Evolutionary conservation across 2,888 invertebrate genomes (phyloP).

Genomic region (Acronicta leporina): DNA sequence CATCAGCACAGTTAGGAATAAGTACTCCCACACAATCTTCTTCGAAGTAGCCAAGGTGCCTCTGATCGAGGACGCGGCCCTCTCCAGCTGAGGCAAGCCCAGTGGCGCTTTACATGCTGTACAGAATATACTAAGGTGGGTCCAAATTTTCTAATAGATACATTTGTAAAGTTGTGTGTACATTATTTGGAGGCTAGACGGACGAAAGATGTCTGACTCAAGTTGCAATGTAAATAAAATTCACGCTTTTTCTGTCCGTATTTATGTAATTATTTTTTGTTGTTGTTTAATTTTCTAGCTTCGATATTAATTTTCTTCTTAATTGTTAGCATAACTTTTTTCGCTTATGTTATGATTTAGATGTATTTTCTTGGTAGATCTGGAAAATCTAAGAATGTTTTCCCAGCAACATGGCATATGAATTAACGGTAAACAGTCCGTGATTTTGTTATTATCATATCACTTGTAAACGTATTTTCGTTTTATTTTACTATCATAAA

Average conservation of each 20-base stretch:
- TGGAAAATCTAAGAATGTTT: slow-evolving; percentile 6
- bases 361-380: slow-evolving; percentile 31
- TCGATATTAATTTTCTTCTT: slow-evolving; percentile 29
- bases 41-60: slow-evolving; percentile 97
- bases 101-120: slow-evolving; percentile 73
- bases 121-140: slow-evolving; percentile 75
- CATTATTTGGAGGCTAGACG: slow-evolving; percentile 46
- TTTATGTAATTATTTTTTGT: slow-evolving; percentile 37
- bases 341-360: slow-evolving; percentile 17
- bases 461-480: slow-evolving; percentile 1
- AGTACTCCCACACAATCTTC: slow-evolving; percentile 98
- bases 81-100: slow-evolving; percentile 74
- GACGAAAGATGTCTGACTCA: slow-evolving; percentile 43
- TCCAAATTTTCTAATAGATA: slow-evolving; percentile 67
- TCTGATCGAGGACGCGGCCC: slow-evolving; percentile 81
- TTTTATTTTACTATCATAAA: slow-evolving; percentile 31
- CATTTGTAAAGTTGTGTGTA: slow-evolving; percentile 55
- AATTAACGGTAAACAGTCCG: slow-evolving; percentile 24
- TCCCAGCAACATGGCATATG: slow-evolving; percentile 32
- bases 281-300: slow-evolving; percentile 49
- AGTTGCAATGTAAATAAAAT: slow-evolving; percentile 53
- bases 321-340: slow-evolving; percentile 29
- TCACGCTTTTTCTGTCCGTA: slow-evolving; percentile 38
- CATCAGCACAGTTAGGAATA: slow-evolving; percentile 95
- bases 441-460: slow-evolving; percentile 13